Conservation (phyloP, 2,113 vertebrate species). For the Oryzias celebensis region DNA sequence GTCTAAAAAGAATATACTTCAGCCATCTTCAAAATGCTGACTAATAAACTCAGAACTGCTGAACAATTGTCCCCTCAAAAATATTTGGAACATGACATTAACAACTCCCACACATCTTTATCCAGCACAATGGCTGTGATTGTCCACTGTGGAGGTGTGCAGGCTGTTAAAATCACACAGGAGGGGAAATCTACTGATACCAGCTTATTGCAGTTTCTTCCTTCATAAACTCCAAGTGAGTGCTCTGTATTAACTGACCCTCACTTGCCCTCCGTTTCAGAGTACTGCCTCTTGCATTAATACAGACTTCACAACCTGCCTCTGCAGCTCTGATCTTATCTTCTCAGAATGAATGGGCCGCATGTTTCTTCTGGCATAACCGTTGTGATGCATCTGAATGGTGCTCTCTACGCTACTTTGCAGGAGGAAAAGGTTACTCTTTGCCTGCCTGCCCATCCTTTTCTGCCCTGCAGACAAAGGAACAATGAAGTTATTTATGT, state of each 20-base stretch:
- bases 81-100: slow-evolving; percentile 39
- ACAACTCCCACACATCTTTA: slow-evolving; percentile 56
- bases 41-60: background rate
- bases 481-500: slow-evolving; percentile 60
- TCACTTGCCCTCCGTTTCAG: slow-evolving; percentile 38
- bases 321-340: slow-evolving; percentile 54
- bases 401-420: slow-evolving; percentile 32
- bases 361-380: slow-evolving; percentile 34
- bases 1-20: too few relatives aligned
- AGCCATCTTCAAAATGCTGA: too few relatives aligned
- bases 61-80: too few relatives aligned
- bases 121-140: slow-evolving; percentile 31
- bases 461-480: slow-evolving; percentile 37
- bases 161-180: slow-evolving; percentile 48
- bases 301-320: slow-evolving; percentile 23
- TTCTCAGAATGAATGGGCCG: slow-evolving; percentile 54
- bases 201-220: slow-evolving; percentile 31
- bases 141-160: slow-evolving; percentile 50
- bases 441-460: slow-evolving; percentile 17
- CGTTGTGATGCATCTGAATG: slow-evolving; percentile 47
- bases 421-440: slow-evolving; percentile 45
- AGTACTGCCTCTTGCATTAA: slow-evolving; percentile 21
- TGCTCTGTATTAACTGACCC: slow-evolving; percentile 31
- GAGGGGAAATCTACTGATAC: slow-evolving; percentile 50
- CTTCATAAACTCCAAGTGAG: slow-evolving; percentile 22